Conservation (phyloP, 1,140 invertebrate species). For the Centruroides vittatus region DNA sequence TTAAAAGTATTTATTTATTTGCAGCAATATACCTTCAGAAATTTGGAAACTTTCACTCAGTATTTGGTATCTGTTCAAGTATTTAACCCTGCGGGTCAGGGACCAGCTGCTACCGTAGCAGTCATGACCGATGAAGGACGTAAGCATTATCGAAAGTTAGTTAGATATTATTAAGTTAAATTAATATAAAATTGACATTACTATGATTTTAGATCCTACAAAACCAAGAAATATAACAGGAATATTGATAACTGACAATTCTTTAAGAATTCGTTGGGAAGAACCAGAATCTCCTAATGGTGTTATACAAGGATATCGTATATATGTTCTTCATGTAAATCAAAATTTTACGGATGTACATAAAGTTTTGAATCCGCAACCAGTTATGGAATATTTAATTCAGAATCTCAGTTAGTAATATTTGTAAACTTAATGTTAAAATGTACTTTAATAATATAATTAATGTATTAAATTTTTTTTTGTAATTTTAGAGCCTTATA, state of each 20-base stretch:
- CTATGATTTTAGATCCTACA: slow-evolving; percentile 46
- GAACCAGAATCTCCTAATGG: slow-evolving; percentile 57
- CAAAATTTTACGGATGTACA: slow-evolving; percentile 17
- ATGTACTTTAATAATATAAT: neutral
- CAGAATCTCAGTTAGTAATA: slow-evolving; percentile 14
- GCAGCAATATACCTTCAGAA: slow-evolving; percentile 53
- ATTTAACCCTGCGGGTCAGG: slow-evolving; percentile 56
- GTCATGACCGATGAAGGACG: slow-evolving; percentile 67
- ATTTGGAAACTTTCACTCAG: slow-evolving; percentile 54
- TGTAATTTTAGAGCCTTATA: slow-evolving; percentile 49
- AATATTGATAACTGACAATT: slow-evolving; percentile 52
- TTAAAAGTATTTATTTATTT: slow-evolving; percentile 17
- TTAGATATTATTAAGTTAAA: neutral
- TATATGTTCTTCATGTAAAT: slow-evolving; percentile 18
- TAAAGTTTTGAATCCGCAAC: slow-evolving; percentile 10
- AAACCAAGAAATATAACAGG: slow-evolving; percentile 64
- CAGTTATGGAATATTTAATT: slow-evolving; percentile 17
- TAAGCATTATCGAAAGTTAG: slow-evolving; percentile 32
- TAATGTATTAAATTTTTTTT: too few relatives aligned
- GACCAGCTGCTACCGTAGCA: slow-evolving; percentile 50
- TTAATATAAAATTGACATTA: neutral
- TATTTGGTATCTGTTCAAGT: slow-evolving; percentile 59
- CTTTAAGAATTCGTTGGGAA: slow-evolving; percentile 61
- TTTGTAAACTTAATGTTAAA: neutral
- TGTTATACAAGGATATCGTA: slow-evolving; percentile 18